Evolutionary conservation across 2,888 invertebrate species (phyloP).

Genomic region (Notodonta ziczac): DNA sequence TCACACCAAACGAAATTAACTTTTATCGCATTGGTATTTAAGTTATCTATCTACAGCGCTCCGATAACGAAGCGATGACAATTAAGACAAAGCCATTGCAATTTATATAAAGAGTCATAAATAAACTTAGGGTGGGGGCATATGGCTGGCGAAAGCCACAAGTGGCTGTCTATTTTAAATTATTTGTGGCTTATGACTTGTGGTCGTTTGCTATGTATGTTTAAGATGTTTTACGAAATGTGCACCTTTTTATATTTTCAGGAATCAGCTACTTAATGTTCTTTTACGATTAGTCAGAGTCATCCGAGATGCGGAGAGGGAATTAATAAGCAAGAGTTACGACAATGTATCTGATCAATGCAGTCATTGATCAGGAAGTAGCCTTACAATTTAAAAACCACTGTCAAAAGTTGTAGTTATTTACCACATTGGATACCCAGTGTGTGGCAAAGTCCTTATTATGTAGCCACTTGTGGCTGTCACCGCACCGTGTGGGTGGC

Average conservation of each 20-base stretch:
- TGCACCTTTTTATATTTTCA: too few relatives aligned
- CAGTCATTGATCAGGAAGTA: too few relatives aligned
- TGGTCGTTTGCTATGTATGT: too few relatives aligned
- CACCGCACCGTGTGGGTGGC: neutral
- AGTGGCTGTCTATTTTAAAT: neutral
- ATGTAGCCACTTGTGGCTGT: neutral
- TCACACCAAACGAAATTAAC: neutral
- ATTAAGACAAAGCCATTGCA: slow-evolving; percentile 38
- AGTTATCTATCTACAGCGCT: slow-evolving; percentile 19
- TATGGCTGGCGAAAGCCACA: neutral
- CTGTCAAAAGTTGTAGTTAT: too few relatives aligned
- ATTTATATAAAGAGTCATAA: slow-evolving; percentile 35
- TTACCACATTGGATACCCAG: neutral
- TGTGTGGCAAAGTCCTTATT: slow-evolving; percentile 1
- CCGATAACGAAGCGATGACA: slow-evolving; percentile 29
- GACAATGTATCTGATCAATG: too few relatives aligned
- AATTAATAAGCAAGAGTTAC: too few relatives aligned
- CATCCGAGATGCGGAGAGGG: too few relatives aligned
- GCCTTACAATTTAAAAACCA: too few relatives aligned
- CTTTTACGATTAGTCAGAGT: too few relatives aligned
- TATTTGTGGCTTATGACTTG: too few relatives aligned
- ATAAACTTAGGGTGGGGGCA: slow-evolving; percentile 26
- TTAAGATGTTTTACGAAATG: too few relatives aligned
- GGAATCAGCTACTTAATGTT: too few relatives aligned
- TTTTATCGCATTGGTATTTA: neutral